A percentile compares a stretch with the other conserved stretches of the same genome.
Evolutionary conservation across 2,888 invertebrate species (phyloP).

Genomic region (Brenthis hecate): DNA sequence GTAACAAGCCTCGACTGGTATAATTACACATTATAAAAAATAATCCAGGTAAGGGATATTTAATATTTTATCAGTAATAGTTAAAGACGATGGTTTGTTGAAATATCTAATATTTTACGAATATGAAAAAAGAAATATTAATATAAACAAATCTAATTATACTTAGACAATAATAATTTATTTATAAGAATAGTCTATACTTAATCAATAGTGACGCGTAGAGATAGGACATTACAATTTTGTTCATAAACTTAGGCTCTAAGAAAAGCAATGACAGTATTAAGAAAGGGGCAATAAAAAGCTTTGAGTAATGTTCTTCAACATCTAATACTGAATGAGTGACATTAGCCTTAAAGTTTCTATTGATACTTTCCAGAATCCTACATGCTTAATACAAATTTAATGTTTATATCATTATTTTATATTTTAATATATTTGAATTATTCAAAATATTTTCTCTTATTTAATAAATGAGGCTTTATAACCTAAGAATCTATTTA

Average conservation of each 20-base stretch:
- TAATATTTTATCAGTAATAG: no score
- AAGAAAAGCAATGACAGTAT: conserved; percentile 5
- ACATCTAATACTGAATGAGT: conserved; percentile 19
- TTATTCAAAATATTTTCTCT: background rate
- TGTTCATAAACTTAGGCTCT: conserved; percentile 16
- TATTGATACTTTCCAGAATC: conserved; percentile 16
- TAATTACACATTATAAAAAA: conserved; percentile 28
- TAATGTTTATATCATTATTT: background rate
- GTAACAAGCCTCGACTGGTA: conserved; percentile 33
- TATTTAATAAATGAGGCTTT: background rate
- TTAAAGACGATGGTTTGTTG: no score
- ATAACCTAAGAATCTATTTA: no score
- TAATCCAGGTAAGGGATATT: background rate
- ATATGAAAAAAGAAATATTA: background rate
- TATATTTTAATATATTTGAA: background rate
- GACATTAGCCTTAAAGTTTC: conserved; percentile 9
- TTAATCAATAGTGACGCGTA: conserved; percentile 10
- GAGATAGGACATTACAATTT: conserved; percentile 23
- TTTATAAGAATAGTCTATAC: background rate
- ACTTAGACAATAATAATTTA: background rate
- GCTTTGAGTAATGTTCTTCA: conserved; percentile 28
- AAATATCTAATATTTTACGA: no score
- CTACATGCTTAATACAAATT: conserved; percentile 9
- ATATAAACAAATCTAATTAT: background rate
- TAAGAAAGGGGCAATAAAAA: conserved; percentile 28